These are phyloP conservation scores for Tapera naevia DNA, from an alignment of 2,797 vertebrate species.

Conservation along the genomic window DNA sequence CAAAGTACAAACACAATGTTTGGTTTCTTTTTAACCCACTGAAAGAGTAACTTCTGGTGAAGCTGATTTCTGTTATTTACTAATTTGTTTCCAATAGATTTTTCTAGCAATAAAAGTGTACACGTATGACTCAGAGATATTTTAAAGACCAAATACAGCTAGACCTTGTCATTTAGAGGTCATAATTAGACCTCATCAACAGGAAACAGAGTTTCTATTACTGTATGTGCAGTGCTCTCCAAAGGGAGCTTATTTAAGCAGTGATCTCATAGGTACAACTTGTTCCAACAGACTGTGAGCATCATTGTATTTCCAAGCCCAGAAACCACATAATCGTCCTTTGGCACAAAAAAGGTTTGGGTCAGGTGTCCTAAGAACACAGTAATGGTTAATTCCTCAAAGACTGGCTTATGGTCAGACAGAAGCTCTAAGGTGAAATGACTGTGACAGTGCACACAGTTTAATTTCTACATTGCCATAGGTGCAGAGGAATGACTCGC, in stretches of 20 bases:
- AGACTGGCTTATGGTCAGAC: neutral
- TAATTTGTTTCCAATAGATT: neutral
- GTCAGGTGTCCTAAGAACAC: neutral
- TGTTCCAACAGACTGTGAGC: neutral
- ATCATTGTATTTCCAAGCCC: neutral
- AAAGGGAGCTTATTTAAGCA: neutral
- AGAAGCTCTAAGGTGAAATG: rapidly evolving
- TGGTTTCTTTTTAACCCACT: neutral
- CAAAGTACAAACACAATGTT: neutral
- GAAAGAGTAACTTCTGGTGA: neutral
- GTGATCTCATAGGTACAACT: neutral
- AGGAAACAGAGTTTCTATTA: neutral
- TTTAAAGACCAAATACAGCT: neutral
- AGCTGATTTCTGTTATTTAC: neutral
- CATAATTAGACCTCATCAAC: neutral
- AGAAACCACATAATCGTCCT: neutral
- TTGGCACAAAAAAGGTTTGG: neutral
- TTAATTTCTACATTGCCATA: rapidly evolving
- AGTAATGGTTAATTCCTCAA: neutral
- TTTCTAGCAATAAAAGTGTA: neutral
- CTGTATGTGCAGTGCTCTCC: neutral
- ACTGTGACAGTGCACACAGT: rapidly evolving
- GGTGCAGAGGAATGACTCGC: neutral
- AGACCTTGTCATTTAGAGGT: neutral
- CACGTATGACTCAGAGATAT: neutral